Base-by-base conservation (phyloP, 2,888 invertebrate species). In the Colletes collaris region DNA sequence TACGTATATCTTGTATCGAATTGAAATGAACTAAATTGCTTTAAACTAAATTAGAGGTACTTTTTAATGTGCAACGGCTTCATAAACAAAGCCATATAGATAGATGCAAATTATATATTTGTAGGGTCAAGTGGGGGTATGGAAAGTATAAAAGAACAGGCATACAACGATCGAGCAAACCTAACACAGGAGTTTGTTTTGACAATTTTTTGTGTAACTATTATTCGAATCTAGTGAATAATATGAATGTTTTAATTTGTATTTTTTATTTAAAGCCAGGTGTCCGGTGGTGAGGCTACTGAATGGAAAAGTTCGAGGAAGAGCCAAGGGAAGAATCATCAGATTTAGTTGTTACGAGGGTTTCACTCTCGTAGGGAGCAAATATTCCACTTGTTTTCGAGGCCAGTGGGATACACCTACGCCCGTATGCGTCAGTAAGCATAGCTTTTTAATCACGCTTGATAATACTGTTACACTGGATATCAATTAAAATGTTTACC, bases 341-440 rank as follows among this genome's bases (percentile, higher is more conserved):
- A 95, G 94, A 88, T 96, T 95, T 89, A 90, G 90, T 19, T 97
- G 97, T 89, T 90, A 92, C 59, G 85, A 92, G 0, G 95, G 95
- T 0, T 97, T 94, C 90, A 93, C 94, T 52, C 93, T 97, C 49
- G 94, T 96, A 0, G 97, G 97, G 0, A 95, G 96, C 84, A 95
- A 94, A 87, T 96, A 95, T 86, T 95, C 96, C 19, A 96, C 95
- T 19, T 97, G 97, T 90, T 92, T 94, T 40, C 92, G 94, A 50
- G 96, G 96, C 0, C 90, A 93, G n/a, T 98, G 97, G 97, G 96
- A 96, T 81, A 94, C 94, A 3, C 94, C 94, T 0, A 87, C 93
- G 2, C 97, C 97, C 0, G 94, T 95, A 58, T 97, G 97, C 93
- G 95, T 96, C 87, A 95, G 97, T 97, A 93, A 95, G 97, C 96